These are phyloP conservation scores for Laspeyria flexula DNA, from an alignment of 2,888 invertebrate genomes.

Conservation along the genomic window DNA sequence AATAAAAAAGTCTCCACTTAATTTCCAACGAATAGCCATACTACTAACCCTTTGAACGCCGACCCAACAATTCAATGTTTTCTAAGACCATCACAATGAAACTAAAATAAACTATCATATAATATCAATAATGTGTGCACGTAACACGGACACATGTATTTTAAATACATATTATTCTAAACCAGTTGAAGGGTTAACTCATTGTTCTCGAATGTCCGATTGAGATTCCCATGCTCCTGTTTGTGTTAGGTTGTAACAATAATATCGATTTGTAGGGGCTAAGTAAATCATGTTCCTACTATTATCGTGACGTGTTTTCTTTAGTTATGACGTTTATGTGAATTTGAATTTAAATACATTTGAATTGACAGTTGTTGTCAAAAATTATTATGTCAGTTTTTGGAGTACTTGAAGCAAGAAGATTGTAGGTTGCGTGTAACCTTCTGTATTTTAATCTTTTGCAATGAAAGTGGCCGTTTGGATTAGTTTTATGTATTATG, in stretches of 20 bases:
- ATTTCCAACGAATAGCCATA: constrained; percentile 4
- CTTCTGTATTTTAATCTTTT: too few relatives aligned
- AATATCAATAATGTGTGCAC: constrained; percentile 84
- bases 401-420: background rate
- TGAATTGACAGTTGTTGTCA: constrained; percentile 45
- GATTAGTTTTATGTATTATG: too few relatives aligned
- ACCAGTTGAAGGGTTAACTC: constrained; percentile 72
- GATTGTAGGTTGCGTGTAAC: too few relatives aligned
- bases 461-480: too few relatives aligned
- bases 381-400: background rate
- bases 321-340: constrained; percentile 73
- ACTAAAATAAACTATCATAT: constrained; percentile 84
- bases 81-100: constrained; percentile 43
- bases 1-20: constrained; percentile 4
- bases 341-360: constrained; percentile 65
- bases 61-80: constrained; percentile 59
- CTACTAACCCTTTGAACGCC: constrained; percentile 52
- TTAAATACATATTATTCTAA: constrained; percentile 83
- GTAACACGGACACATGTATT: constrained; percentile 82
- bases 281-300: constrained; percentile 65
- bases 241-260: constrained; percentile 52
- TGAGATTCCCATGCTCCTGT: constrained; percentile 78
- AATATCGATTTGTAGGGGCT: constrained; percentile 72
- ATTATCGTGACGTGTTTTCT: constrained; percentile 76
- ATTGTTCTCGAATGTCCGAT: constrained; percentile 60